A percentile compares a stretch with the other conserved stretches of the same genome.
Evolutionary conservation across 2,797 vertebrate genomes (phyloP).

Genomic region (Pseudomugil gertrudae): DNA sequence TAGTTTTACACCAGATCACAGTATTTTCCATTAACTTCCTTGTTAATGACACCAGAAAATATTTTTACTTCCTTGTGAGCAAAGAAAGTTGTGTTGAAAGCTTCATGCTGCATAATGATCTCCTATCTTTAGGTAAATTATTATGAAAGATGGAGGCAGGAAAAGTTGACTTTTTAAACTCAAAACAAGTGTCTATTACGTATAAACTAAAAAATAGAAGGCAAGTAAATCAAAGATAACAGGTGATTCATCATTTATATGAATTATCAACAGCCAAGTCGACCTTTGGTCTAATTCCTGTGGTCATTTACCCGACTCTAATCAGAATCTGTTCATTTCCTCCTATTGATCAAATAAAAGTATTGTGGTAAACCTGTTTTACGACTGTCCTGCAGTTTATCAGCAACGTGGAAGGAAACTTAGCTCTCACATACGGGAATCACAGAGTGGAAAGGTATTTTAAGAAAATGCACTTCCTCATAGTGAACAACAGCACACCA

Average conservation of each 20-base stretch:
- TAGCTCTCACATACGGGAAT: neutral
- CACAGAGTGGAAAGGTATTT: neutral
- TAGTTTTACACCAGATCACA: neutral
- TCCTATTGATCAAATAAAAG: neutral
- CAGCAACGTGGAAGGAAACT: constrained; percentile 5
- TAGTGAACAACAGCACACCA: neutral
- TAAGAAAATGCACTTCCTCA: constrained; percentile 14
- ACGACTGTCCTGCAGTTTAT: neutral
- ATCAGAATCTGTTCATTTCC: constrained; percentile 1
- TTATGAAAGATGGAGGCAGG: neutral
- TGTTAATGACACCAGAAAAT: neutral
- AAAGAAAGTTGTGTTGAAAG: neutral
- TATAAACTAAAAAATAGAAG: neutral
- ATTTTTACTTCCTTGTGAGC: constrained; percentile 22
- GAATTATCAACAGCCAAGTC: neutral
- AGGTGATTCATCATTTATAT: neutral
- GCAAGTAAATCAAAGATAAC: neutral
- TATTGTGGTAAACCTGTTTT: constrained; percentile 28
- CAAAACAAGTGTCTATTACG: neutral
- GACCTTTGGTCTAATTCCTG: neutral
- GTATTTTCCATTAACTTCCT: constrained; percentile 9
- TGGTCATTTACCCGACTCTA: neutral
- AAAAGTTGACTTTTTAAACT: neutral
- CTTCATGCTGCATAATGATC: neutral
- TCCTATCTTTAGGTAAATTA: neutral